phyloP scores from a whole-genome alignment of 1,140 invertebrate genomes.

The Hypsibius dujardini region DNA sequence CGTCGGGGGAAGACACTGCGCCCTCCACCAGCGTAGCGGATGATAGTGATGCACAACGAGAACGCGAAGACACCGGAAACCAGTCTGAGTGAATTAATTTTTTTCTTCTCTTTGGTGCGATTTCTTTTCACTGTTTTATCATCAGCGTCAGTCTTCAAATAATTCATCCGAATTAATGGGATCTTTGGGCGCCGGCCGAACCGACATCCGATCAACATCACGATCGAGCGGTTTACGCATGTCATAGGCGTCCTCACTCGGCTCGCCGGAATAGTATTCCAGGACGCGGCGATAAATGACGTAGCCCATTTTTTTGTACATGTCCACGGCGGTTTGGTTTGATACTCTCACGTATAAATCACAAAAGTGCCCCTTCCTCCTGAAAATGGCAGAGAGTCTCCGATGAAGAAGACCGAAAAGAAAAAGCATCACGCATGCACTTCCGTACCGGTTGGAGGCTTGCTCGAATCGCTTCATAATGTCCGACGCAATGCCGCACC shows the following conservation, averaged over 20 bases:
- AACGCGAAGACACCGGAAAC: too few relatives aligned
- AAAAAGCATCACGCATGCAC: neutral
- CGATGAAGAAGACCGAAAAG: too few relatives aligned
- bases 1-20: neutral
- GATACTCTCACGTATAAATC: constrained; percentile 94
- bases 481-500: constrained; percentile 71
- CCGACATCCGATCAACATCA: neutral
- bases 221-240: neutral
- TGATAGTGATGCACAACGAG: too few relatives aligned
- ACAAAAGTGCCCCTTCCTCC: constrained; percentile 91
- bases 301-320: constrained; percentile 93
- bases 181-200: constrained; percentile 8
- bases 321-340: constrained; percentile 87
- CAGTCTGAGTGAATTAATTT: too few relatives aligned
- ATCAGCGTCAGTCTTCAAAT: too few relatives aligned
- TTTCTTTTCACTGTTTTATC: too few relatives aligned
- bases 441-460: constrained; percentile 71
- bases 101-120: too few relatives aligned
- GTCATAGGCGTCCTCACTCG: constrained; percentile 91
- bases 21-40: too few relatives aligned
- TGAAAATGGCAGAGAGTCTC: too few relatives aligned
- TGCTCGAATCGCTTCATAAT: constrained; percentile 90
- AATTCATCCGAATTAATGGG: neutral
- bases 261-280: constrained; percentile 91
- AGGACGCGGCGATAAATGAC: constrained; percentile 84